Evolutionary conservation across 2,888 invertebrate species (phyloP), one percentile per base, ranked within the genome.

Genomic region (Acronicta leporina): DNA sequence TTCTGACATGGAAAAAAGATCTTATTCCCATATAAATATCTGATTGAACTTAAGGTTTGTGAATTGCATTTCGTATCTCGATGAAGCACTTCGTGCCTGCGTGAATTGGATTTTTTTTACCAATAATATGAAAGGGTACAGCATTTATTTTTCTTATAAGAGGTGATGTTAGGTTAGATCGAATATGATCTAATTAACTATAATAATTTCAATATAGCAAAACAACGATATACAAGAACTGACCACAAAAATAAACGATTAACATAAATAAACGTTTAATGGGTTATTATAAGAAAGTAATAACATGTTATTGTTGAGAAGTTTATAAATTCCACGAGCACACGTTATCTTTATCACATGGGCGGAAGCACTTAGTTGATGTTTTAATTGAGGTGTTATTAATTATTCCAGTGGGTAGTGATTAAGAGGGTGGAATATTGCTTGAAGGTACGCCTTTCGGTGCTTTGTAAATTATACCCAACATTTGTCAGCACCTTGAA

Each of bases 371-470:
- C 83, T 87, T 87, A 85, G 88, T 88, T 88, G 90, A 91, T 92
- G 88, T 90, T 91, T 90, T 91, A 92, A 92, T 92, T 91, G 89
- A 90, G 87, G 87, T 87, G 90, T 89, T 91, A 91, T 92, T 92
- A 92, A 92, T 92, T 91, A 92, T 91, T 87, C 84, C 84, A 80
- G 79, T 84, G 86, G 83, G 87, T 88, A 86, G 88, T 89, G 86
- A 89, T 92, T 90, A 90, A 90, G 86, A 88, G 91, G 92, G 92
- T 90, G 91, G 90, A 88, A 89, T 90, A 89, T 90, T 88, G 82
- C 80, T 75, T 74, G 59, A 76, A 83, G 79, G 83, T 83, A 88
- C 90, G 90, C 91, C 91, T 87, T 87, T 84, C 77, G 80, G 77
- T 80, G 85, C 80, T 40, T 14, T 56, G 46, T 68, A 70, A 71